phyloP scores from a whole-genome alignment of 2,113 vertebrate species.

The Pseudonaja textilis region DNA sequence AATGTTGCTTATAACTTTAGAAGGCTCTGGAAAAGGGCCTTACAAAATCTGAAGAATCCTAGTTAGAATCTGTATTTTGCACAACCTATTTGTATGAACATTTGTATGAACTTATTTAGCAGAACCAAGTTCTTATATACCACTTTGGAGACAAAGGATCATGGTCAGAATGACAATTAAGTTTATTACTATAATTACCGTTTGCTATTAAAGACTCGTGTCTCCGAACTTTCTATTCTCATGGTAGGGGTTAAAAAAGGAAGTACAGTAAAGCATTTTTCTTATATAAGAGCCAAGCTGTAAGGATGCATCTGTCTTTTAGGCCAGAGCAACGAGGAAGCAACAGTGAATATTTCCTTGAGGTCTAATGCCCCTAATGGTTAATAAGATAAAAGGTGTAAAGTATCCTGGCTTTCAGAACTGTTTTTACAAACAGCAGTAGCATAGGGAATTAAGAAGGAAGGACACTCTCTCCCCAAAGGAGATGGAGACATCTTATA shows the following conservation, averaged over 20 bases:
- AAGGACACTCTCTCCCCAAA: background rate
- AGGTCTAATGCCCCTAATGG: background rate
- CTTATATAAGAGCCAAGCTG: background rate
- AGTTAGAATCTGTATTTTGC: background rate
- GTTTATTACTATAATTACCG: background rate
- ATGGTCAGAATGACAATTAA: background rate
- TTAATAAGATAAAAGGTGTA: background rate
- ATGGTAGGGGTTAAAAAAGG: background rate
- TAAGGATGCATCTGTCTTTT: background rate
- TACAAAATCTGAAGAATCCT: background rate
- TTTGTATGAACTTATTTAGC: too few relatives aligned
- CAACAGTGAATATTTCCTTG: background rate
- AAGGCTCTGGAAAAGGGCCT: background rate
- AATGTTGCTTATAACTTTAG: background rate
- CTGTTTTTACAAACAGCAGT: background rate
- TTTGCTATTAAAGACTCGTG: background rate
- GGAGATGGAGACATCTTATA: background rate
- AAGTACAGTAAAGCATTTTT: background rate
- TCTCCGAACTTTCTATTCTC: background rate
- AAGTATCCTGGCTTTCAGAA: background rate
- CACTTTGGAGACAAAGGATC: background rate
- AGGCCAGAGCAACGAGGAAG: background rate
- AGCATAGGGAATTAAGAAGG: background rate
- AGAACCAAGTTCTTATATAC: background rate
- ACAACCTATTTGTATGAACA: background rate